Evolutionary conservation across 2,888 invertebrate species (phyloP).

Genomic region (Clitarchus hookeri): DNA sequence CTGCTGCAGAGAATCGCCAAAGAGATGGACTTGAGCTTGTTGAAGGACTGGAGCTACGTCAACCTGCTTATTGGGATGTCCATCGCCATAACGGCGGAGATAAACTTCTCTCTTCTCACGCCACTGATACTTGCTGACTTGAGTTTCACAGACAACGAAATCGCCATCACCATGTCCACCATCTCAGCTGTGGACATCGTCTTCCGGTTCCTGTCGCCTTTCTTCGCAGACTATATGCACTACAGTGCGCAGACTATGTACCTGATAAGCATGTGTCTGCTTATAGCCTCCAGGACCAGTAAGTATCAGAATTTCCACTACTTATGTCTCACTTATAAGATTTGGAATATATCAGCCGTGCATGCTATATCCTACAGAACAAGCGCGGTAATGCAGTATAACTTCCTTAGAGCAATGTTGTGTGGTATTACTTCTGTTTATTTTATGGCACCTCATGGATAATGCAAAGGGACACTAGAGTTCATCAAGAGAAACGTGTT

Average conservation of each 20-base stretch:
- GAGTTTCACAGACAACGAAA: conserved; percentile 61
- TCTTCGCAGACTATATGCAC: conserved; percentile 66
- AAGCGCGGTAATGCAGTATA: no score
- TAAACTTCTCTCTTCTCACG: conserved; percentile 68
- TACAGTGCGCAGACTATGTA: conserved; percentile 68
- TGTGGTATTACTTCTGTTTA: no score
- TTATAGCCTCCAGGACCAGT: conserved; percentile 66
- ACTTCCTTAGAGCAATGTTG: no score
- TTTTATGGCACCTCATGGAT: no score
- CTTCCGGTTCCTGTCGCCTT: conserved; percentile 67
- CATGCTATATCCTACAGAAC: no score
- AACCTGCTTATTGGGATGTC: conserved; percentile 71
- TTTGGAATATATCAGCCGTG: no score
- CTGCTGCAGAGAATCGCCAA: conserved; percentile 15
- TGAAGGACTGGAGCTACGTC: conserved; percentile 69
- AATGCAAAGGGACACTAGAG: no score
- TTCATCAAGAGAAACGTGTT: no score
- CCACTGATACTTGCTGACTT: conserved; percentile 71
- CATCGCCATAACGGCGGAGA: conserved; percentile 69
- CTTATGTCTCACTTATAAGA: neutral
- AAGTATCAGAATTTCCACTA: conserved; percentile 53
- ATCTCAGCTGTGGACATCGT: conserved; percentile 66
- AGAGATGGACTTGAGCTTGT: conserved; percentile 66
- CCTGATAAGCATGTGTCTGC: conserved; percentile 62
- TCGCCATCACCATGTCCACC: conserved; percentile 66